phyloP scores from a whole-genome alignment of 2,888 invertebrate species.

The Esperia sulphurella region DNA sequence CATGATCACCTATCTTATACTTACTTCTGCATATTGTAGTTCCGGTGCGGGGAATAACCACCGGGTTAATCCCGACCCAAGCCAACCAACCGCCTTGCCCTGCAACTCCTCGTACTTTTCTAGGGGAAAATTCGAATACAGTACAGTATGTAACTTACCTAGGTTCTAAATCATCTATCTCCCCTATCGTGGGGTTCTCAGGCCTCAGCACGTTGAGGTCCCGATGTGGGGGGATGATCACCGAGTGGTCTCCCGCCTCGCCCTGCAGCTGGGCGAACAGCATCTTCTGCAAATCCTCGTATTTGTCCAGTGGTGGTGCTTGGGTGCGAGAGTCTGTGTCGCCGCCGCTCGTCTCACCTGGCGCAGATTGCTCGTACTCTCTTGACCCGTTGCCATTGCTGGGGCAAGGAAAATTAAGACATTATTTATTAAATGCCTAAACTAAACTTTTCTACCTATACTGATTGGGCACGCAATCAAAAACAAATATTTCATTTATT shows the following conservation, averaged over 20 bases:
- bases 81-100: no score
- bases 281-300: constrained; percentile 80
- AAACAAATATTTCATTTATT: no score
- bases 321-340: constrained; percentile 52
- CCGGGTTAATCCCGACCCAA: no score
- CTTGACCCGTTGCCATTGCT: constrained; percentile 66
- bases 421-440: no score
- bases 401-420: constrained; percentile 12
- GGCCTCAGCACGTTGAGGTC: constrained; percentile 75
- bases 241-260: constrained; percentile 66
- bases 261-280: constrained; percentile 72
- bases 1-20: no score
- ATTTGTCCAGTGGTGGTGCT: constrained; percentile 78
- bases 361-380: constrained; percentile 69
- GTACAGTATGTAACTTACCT: constrained; percentile 57
- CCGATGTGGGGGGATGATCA: constrained; percentile 68
- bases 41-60: no score
- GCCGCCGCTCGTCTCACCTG: constrained; percentile 60
- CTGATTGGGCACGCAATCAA: no score
- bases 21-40: no score
- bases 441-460: no score
- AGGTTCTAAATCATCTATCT: constrained; percentile 81
- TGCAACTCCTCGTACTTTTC: no score
- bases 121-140: not conserved
- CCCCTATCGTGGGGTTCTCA: constrained; percentile 85